A percentile compares a stretch with the other conserved stretches of the same genome.
Evolutionary conservation across 2,797 vertebrate genomes (phyloP).

Genomic region (Pantherophis vulpinus): DNA sequence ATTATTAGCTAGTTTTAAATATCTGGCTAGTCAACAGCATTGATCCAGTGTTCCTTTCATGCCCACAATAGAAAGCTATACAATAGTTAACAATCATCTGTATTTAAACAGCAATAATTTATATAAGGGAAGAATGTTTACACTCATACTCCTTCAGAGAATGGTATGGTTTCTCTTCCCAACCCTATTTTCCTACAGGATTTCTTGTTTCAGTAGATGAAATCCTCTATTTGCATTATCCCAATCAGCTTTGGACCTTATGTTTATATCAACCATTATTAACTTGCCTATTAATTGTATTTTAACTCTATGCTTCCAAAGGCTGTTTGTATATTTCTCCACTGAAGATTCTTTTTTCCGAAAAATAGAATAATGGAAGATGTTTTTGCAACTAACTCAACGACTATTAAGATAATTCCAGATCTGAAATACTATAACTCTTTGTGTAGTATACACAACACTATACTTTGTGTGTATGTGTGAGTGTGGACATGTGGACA

Average conservation of each 20-base stretch:
- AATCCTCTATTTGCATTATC: not conserved
- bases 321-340: not conserved
- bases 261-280: not conserved
- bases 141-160: not conserved
- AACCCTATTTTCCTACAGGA: not conserved
- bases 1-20: too few relatives aligned
- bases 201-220: not conserved
- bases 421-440: not conserved
- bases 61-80: not conserved
- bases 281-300: not conserved
- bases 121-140: not conserved
- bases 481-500: rapidly evolving
- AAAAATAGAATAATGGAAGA: not conserved
- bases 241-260: not conserved
- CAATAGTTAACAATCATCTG: not conserved
- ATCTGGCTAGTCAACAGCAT: too few relatives aligned
- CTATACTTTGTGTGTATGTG: not conserved
- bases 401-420: not conserved
- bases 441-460: not conserved
- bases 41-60: not conserved
- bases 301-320: not conserved
- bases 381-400: not conserved
- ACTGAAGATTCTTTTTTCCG: not conserved
- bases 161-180: not conserved
- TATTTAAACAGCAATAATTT: not conserved